These are phyloP conservation scores for Gambusia affinis DNA, from an alignment of 2,113 vertebrate genomes.

Conservation along the genomic window DNA sequence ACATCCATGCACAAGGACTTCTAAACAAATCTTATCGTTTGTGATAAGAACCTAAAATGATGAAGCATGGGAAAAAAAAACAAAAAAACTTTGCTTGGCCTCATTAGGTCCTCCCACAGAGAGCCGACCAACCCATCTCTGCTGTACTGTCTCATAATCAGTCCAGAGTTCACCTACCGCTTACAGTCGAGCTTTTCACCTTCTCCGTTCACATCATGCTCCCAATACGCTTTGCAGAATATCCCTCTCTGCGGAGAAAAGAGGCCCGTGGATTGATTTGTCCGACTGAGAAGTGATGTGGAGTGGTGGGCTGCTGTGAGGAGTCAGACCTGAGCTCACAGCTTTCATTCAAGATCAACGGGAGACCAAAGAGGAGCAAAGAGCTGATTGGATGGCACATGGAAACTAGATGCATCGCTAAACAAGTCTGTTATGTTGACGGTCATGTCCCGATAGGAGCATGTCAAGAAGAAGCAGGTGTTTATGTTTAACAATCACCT, in stretches of 20 bases:
- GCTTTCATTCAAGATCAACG: conserved; percentile 1
- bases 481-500: conserved; percentile 1
- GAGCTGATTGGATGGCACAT: conserved; percentile 7
- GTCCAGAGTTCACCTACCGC: conserved; percentile 76
- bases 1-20: not conserved
- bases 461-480: not conserved
- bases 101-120: conserved; percentile 58
- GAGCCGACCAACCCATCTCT: conserved; percentile 44
- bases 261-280: conserved; percentile 36
- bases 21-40: conserved; percentile 14
- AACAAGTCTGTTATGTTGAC: not conserved
- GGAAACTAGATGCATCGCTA: conserved; percentile 4
- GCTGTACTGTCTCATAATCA: conserved; percentile 34
- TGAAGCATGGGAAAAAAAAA: conserved; percentile 19
- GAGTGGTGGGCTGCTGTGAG: conserved; percentile 25
- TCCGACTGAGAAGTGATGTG: conserved; percentile 36
- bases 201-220: not conserved
- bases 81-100: conserved; percentile 19
- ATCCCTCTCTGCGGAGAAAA: not conserved
- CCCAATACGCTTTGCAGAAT: conserved; percentile 1
- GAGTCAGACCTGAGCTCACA: conserved; percentile 22
- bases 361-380: conserved; percentile 16
- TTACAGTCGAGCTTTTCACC: conserved; percentile 24
- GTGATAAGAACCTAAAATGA: conserved; percentile 32
- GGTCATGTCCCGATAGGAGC: not conserved